phyloP scores from a whole-genome alignment of 2,797 vertebrate species.

The Dromococcyx pavoninus region DNA sequence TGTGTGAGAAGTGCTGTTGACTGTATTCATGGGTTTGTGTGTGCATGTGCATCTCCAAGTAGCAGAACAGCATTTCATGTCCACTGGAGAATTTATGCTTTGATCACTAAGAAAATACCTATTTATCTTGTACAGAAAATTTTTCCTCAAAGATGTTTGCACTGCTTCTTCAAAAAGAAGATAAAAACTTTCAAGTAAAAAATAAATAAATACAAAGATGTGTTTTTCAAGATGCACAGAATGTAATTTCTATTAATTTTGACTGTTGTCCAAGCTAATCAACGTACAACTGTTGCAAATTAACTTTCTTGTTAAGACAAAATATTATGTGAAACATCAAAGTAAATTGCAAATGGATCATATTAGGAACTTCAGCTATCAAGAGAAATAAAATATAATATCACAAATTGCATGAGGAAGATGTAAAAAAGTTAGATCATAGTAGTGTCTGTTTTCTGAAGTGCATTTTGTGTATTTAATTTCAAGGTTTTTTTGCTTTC shows the following conservation, averaged over 20 bases:
- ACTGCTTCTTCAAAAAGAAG: background rate
- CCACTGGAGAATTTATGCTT: background rate
- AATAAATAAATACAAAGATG: background rate
- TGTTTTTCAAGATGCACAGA: background rate
- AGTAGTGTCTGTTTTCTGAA: background rate
- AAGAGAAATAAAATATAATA: background rate
- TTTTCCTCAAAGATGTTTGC: background rate
- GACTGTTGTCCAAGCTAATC: background rate
- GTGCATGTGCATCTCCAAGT: background rate
- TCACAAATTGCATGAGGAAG: background rate
- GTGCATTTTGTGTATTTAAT: background rate
- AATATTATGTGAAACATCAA: background rate
- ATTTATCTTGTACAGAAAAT: background rate
- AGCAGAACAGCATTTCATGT: background rate
- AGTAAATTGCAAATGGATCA: background rate
- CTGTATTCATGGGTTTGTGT: background rate
- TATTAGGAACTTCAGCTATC: background rate
- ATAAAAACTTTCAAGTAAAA: background rate
- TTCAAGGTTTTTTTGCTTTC: background rate
- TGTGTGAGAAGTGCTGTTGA: background rate
- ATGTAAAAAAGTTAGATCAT: background rate
- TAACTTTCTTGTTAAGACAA: slow-evolving; percentile 19
- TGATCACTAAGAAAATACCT: background rate
- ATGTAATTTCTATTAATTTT: background rate
- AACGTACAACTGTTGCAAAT: slow-evolving; percentile 45